Evolutionary conservation across 1,140 invertebrate species (phyloP), one percentile per base, ranked within the genome.

Genomic region (Condylostylus longicornis): DNA sequence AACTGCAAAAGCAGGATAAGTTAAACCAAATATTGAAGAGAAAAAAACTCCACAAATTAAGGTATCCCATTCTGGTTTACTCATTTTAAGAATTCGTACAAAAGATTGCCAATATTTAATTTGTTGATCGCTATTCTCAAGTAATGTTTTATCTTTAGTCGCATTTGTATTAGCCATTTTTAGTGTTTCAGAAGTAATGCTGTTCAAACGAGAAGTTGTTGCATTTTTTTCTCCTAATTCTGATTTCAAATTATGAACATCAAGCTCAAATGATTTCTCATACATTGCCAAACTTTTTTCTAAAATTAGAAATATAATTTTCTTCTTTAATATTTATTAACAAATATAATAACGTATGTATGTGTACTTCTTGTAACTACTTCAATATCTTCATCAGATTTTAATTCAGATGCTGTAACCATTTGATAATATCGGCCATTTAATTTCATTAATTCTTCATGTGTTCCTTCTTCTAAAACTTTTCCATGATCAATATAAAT

Each of bases 1-100:
- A 7, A 93, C 64, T 1, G 84, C 80, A 54, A 87, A 90, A 4
- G 71, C 68, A 0, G 87, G 85, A 45, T 84, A 77, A 7, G 76
- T 71, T 1, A 72, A 69, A 3, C 87, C 87, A 33, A 77, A 74
- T 5, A 77, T 58, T 0, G 75, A 58, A 1, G 84, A 74, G 3
- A 74, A 73, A 1, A 88, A 42, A 29, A 75, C 68, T 2, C 84
- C 87, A 18, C 77, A 54, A 3, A 77, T 38, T 48, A 90, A 77
- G 28, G 70, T 72, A 18, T 64, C 67, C 75, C 82, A 88, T 58
- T 91, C 86, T 0, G 78, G 74, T 35, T 66, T 65, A 46, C 85
- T 87, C 40, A 81, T 50, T 37, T 68, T 71, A 28, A 88, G 44
- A 35, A 89, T 71, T 45, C 78, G 65, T 51, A 57, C 51, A 29